Percentiles rank a stretch among this genome's conserved stretches.
Conservation (phyloP, 2,797 vertebrate genomes). For the Oryzias dopingdopingensis region DNA sequence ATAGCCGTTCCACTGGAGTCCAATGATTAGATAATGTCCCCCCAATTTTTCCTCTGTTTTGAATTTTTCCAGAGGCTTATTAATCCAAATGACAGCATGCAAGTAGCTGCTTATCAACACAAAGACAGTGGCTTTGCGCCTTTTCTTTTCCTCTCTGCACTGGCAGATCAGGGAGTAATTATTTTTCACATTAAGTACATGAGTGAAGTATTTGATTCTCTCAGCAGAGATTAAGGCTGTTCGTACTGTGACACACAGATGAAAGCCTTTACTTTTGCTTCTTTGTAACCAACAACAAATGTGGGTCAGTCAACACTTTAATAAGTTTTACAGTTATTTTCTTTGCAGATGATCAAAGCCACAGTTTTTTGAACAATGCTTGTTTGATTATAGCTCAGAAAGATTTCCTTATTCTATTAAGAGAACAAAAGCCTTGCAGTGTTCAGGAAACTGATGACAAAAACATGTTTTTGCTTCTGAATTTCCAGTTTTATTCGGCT, state of each 20-base stretch:
- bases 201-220: not conserved
- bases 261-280: not conserved
- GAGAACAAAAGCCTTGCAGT: too few relatives aligned
- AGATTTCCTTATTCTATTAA: not conserved
- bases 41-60: constrained; percentile 15
- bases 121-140: constrained; percentile 9
- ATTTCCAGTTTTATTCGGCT: not conserved
- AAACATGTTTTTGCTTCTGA: not conserved
- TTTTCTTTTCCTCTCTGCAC: not conserved
- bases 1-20: constrained; percentile 14
- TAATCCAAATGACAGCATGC: constrained; percentile 7
- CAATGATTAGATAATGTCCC: constrained; percentile 16
- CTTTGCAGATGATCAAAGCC: not conserved
- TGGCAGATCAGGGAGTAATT: constrained; percentile 1
- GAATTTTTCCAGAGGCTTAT: not conserved
- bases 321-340: not conserved
- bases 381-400: not conserved
- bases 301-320: constrained; percentile 5
- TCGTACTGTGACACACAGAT: not conserved
- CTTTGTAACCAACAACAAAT: constrained; percentile 1
- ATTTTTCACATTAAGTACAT: constrained; percentile 7
- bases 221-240: not conserved
- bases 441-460: not conserved
- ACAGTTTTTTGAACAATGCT: not conserved
- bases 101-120: constrained; percentile 22